Percentiles rank a stretch among this genome's conserved stretches.
Evolutionary conservation across 2,113 vertebrate genomes (phyloP).

Genomic region (Progne subis): DNA sequence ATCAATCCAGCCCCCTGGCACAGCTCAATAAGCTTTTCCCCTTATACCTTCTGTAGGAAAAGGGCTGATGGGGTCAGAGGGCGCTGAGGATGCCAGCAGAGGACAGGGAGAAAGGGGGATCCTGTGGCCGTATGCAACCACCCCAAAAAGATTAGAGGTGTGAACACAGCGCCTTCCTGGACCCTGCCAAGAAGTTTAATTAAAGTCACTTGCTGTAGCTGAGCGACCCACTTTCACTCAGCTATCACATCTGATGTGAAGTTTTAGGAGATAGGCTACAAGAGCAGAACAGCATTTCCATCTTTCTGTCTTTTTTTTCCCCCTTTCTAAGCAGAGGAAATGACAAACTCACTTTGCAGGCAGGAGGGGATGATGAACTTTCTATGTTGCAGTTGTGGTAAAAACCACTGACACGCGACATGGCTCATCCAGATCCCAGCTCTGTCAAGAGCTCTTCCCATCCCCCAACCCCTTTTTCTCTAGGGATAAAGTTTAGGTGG

Average conservation of each 20-base stretch:
- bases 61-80: not conserved
- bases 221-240: conserved; percentile 34
- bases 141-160: not conserved
- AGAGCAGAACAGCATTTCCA: not conserved
- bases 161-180: not conserved
- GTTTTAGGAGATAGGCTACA: not conserved
- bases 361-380: not conserved
- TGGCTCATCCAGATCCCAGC: not conserved
- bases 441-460: not conserved
- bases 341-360: not conserved
- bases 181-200: conserved; percentile 25
- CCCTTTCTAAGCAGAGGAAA: not conserved
- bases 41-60: fast-evolving
- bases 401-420: not conserved
- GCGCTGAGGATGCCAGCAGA: not conserved
- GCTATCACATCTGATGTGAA: conserved; percentile 48
- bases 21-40: not conserved
- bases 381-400: not conserved
- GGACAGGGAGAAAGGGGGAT: not conserved
- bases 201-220: conserved; percentile 6
- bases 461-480: not conserved
- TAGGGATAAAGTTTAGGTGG: not conserved
- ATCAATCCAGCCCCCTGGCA: not conserved
- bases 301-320: not conserved
- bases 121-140: not conserved